Conservation (phyloP, 1,140 invertebrate genomes). For the Ceratitis capitata region DNA sequence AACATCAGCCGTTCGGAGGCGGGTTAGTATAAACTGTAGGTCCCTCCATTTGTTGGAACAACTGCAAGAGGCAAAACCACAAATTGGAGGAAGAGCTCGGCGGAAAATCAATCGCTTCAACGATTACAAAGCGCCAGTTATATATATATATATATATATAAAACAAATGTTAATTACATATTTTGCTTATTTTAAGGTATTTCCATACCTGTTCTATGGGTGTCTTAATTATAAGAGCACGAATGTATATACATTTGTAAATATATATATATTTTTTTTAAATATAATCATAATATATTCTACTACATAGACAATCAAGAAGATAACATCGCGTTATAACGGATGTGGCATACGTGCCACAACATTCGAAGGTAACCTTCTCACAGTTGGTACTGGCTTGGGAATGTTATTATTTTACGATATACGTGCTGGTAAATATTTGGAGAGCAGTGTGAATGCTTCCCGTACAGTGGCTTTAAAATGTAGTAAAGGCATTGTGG, state of each 20-base stretch:
- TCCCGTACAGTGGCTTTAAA: constrained; percentile 88
- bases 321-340: constrained; percentile 79
- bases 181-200: no score
- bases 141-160: no score
- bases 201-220: no score
- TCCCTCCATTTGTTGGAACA: no score
- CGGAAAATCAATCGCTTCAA: no score
- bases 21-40: no score
- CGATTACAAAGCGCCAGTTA: no score
- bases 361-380: constrained; percentile 86
- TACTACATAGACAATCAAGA: constrained; percentile 72
- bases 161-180: no score
- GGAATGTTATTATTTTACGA: constrained; percentile 95
- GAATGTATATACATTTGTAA: neutral
- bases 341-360: constrained; percentile 89
- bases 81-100: no score
- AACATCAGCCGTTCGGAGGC: no score
- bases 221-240: constrained; percentile 52
- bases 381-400: constrained; percentile 93
- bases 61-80: no score
- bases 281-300: no score
- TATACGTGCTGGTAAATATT: constrained; percentile 87
- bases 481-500: constrained; percentile 90
- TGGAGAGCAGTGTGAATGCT: constrained; percentile 89
- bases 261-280: neutral